Conservation (phyloP, 2,888 invertebrate genomes). For the Margaritifera margaritifera region DNA sequence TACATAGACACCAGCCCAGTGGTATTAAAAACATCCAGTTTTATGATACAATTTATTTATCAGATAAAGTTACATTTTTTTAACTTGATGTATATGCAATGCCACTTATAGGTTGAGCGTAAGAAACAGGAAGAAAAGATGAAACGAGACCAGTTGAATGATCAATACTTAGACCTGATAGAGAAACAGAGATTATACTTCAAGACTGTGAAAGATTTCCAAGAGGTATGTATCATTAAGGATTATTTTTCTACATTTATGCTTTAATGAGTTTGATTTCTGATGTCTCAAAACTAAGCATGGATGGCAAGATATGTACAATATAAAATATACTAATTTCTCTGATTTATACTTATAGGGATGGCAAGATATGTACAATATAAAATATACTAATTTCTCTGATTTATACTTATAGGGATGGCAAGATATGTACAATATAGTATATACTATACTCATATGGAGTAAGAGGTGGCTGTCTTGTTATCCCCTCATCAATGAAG, state of each 20-base stretch:
- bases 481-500: no score
- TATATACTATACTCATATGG: no score
- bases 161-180: conserved; percentile 73
- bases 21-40: no score
- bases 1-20: no score
- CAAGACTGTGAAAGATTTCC: conserved; percentile 83
- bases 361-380: neutral
- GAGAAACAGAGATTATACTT: conserved; percentile 86
- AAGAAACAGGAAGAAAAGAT: conserved; percentile 80
- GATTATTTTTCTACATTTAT: neutral
- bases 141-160: conserved; percentile 80
- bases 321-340: neutral
- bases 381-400: neutral
- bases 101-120: conserved; percentile 74
- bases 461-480: neutral
- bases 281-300: no score
- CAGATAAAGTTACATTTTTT: neutral
- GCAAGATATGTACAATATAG: neutral
- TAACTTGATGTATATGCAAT: neutral
- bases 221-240: conserved; percentile 73
- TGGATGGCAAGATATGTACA: no score
- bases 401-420: neutral
- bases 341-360: neutral
- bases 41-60: no score
- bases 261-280: neutral